Conservation (phyloP, 2,113 vertebrate genomes). For the Eudyptes chrysolophus region DNA sequence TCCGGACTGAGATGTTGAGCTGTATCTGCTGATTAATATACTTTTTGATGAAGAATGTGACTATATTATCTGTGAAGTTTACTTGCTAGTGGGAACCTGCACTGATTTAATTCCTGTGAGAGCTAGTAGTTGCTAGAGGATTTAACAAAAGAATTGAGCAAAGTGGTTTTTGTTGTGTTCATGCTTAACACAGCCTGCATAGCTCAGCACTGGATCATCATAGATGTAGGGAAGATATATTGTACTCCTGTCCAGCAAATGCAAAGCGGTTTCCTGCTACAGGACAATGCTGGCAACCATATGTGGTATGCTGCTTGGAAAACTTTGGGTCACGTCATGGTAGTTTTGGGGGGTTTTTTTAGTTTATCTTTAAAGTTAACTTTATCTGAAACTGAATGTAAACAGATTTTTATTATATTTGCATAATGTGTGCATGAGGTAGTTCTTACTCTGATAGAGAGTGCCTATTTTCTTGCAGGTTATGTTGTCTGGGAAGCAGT, state of each 20-base stretch:
- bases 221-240: neutral
- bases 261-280: neutral
- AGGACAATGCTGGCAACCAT: neutral
- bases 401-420: neutral
- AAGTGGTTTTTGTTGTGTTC: neutral
- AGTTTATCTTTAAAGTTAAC: neutral
- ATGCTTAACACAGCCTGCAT: neutral
- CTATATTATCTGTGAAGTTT: neutral
- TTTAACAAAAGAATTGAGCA: neutral
- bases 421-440: rapidly evolving
- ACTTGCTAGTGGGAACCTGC: neutral
- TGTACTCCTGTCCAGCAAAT: neutral
- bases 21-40: neutral
- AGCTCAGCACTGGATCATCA: neutral
- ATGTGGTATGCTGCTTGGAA: neutral
- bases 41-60: neutral
- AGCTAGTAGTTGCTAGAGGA: neutral
- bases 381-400: neutral
- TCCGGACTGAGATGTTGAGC: neutral
- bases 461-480: neutral
- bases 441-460: neutral
- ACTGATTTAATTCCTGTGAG: neutral
- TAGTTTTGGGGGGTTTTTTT: neutral
- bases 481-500: neutral
- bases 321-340: neutral